A percentile compares a stretch with the other conserved stretches of the same genome.
phyloP scores from a whole-genome alignment of 2,888 invertebrate species.

The Erebia ligea region DNA sequence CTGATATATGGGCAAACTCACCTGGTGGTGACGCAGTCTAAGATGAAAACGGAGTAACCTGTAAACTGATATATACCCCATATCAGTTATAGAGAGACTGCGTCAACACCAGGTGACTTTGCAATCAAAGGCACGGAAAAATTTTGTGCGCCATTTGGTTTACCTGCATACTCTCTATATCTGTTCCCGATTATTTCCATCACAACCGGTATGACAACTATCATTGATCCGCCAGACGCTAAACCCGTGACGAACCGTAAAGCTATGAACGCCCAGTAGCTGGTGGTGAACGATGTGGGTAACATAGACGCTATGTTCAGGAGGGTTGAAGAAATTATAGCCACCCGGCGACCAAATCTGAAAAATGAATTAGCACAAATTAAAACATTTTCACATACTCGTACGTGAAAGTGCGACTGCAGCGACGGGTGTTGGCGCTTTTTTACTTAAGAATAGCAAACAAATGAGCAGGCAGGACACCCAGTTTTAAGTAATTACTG shows the following conservation, averaged over 20 bases:
- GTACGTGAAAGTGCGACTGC: neutral
- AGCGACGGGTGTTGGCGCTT: neutral
- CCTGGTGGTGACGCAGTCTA: too few relatives aligned
- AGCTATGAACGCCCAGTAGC: conserved; percentile 78
- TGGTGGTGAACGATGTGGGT: conserved; percentile 84
- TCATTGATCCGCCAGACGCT: conserved; percentile 89
- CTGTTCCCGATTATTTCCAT: conserved; percentile 83
- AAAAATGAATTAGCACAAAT: conserved; percentile 35
- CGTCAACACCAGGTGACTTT: too few relatives aligned
- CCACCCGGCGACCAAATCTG: conserved; percentile 75
- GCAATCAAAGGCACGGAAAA: too few relatives aligned
- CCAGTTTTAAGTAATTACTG: too few relatives aligned
- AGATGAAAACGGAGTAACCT: too few relatives aligned
- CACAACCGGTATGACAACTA: conserved; percentile 69
- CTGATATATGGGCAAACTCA: too few relatives aligned
- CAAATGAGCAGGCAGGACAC: too few relatives aligned
- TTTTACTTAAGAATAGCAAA: neutral
- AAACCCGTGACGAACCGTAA: conserved; percentile 86
- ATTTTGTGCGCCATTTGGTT: neutral
- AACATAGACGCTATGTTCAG: conserved; percentile 86
- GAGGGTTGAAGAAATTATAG: conserved; percentile 85
- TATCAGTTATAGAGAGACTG: too few relatives aligned
- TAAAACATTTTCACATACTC: neutral
- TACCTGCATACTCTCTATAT: conserved; percentile 62
- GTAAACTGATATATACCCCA: too few relatives aligned